phyloP scores from a whole-genome alignment of 1,140 invertebrate species.

The Matsumurasca onukii region DNA sequence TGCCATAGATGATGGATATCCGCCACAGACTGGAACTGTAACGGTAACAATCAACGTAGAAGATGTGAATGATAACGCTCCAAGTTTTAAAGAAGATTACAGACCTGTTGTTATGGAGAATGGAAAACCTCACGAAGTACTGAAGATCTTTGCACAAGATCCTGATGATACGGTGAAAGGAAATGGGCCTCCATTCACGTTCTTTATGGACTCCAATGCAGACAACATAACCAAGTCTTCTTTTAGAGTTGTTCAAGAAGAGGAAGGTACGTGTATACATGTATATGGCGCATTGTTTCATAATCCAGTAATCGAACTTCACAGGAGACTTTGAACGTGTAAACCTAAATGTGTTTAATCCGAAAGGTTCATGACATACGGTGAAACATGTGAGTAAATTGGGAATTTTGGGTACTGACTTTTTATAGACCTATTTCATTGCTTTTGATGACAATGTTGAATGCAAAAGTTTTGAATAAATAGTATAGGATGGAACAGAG shows the following conservation, averaged over 20 bases:
- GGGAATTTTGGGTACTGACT: too few relatives aligned
- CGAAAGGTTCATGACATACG: too few relatives aligned
- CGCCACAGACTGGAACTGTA: constrained; percentile 91
- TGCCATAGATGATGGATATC: constrained; percentile 91
- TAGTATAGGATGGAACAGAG: too few relatives aligned
- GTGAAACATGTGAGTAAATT: too few relatives aligned
- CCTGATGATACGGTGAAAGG: constrained; percentile 91
- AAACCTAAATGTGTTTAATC: too few relatives aligned
- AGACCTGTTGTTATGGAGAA: constrained; percentile 88
- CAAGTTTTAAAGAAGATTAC: constrained; percentile 77
- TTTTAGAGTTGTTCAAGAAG: constrained; percentile 71
- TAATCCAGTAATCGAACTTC: too few relatives aligned
- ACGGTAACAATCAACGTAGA: constrained; percentile 91
- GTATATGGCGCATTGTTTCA: too few relatives aligned
- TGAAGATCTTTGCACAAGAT: constrained; percentile 91
- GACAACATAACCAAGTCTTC: constrained; percentile 87
- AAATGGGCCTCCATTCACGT: constrained; percentile 93
- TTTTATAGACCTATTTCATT: too few relatives aligned
- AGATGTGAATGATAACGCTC: constrained; percentile 95
- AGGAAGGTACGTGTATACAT: constrained; percentile 41
- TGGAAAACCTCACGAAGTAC: constrained; percentile 80
- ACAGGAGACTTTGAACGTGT: too few relatives aligned
- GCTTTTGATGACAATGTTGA: too few relatives aligned
- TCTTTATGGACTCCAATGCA: constrained; percentile 86
- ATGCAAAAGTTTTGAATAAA: too few relatives aligned